phyloP scores from a whole-genome alignment of 64 coral and sea anemone species.

The Exaiptasia diaphana region DNA sequence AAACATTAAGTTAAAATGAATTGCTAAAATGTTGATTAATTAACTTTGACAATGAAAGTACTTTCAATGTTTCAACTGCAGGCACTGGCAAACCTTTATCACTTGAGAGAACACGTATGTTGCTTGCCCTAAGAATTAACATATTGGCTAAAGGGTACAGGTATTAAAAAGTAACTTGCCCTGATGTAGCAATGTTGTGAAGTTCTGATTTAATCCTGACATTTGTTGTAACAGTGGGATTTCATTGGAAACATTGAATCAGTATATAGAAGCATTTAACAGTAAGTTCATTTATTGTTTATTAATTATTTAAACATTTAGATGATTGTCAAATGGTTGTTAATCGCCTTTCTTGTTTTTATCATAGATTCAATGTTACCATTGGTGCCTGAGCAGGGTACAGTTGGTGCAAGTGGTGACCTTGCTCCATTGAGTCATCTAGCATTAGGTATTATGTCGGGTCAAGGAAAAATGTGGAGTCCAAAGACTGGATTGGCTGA shows the following conservation, averaged over 20 bases:
- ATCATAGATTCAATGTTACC: slow-evolving; percentile 69
- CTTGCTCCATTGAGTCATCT: slow-evolving; percentile 81
- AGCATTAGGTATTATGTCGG: slow-evolving; percentile 73
- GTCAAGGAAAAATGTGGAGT: slow-evolving; percentile 97
- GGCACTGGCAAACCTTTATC: slow-evolving; percentile 75
- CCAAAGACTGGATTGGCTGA: slow-evolving; percentile 82
- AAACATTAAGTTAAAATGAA: not conserved
- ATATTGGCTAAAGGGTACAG: slow-evolving; percentile 88
- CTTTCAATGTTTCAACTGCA: too few relatives aligned
- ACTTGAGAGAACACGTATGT: slow-evolving; percentile 63
- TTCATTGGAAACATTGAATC: slow-evolving; percentile 66
- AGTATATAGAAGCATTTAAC: slow-evolving; percentile 72
- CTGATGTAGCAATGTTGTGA: too few relatives aligned
- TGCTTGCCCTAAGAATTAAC: slow-evolving; percentile 89
- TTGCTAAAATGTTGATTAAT: too few relatives aligned
- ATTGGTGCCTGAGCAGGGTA: slow-evolving; percentile 89
- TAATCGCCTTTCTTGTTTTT: not conserved
- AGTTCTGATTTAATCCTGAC: not conserved
- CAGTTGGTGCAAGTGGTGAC: slow-evolving; percentile 92
- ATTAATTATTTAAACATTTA: not conserved
- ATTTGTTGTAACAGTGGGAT: slow-evolving; percentile 67
- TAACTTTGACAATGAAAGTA: too few relatives aligned
- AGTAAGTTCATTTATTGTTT: slow-evolving; percentile 38
- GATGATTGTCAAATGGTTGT: not conserved
- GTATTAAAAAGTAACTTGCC: not conserved